Evolutionary conservation across 1,140 invertebrate genomes (phyloP).

Genomic region (Heterodera schachtii): DNA sequence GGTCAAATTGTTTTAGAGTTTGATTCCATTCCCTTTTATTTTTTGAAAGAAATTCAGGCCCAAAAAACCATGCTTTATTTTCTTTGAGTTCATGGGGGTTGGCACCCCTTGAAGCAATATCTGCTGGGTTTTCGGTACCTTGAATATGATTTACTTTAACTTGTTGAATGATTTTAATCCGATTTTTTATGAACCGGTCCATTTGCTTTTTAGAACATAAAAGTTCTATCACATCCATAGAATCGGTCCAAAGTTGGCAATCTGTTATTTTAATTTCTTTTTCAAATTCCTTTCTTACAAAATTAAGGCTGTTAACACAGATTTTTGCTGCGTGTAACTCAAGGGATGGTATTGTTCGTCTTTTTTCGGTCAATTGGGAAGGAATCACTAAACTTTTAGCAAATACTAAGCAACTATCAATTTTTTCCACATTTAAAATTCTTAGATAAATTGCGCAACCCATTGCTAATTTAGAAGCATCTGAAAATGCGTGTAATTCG

Average conservation of each 20-base stretch:
- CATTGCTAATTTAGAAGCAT: not conserved
- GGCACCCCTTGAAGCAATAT: no score
- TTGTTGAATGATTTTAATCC: not conserved
- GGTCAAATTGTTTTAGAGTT: no score
- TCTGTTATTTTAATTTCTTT: not conserved
- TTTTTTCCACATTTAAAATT: not conserved
- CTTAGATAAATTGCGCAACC: not conserved
- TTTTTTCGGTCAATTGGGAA: not conserved
- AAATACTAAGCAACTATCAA: not conserved
- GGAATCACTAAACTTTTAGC: constrained; percentile 11
- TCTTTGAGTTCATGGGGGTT: no score
- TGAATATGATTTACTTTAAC: no score
- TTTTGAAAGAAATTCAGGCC: no score
- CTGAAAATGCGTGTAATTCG: not conserved
- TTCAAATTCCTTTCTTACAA: not conserved
- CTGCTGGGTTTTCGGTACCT: no score
- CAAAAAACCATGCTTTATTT: no score
- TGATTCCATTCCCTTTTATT: no score
- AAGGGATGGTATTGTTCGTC: not conserved
- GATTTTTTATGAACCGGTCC: not conserved
- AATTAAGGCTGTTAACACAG: not conserved
- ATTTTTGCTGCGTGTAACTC: not conserved
- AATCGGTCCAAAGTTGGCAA: not conserved
- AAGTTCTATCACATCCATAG: not conserved
- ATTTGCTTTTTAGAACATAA: not conserved